These are phyloP conservation scores for Zygaena filipendulae DNA, from an alignment of 2,888 invertebrate species.

Conservation along the genomic window DNA sequence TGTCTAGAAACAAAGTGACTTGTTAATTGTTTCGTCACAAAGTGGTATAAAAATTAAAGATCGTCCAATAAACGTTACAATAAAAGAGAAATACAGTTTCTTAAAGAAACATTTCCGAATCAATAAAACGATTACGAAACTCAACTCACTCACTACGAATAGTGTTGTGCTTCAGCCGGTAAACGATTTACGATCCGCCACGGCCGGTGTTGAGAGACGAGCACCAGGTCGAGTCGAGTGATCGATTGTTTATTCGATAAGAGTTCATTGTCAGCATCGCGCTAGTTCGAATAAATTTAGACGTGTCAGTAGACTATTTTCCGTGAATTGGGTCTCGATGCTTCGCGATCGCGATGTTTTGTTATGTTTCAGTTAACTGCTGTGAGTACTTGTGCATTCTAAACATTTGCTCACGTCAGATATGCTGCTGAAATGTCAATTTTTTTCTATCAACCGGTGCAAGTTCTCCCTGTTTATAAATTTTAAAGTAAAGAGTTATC, in stretches of 20 bases:
- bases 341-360: conserved; percentile 25
- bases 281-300: conserved; percentile 53
- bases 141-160: conserved; percentile 38
- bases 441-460: too few species aligned
- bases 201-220: conserved; percentile 43
- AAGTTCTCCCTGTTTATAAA: too few species aligned
- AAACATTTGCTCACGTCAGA: too few species aligned
- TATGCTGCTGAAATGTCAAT: too few species aligned
- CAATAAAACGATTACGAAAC: conserved; percentile 44
- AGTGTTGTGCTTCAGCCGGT: conserved; percentile 38
- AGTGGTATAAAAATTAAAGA: too few species aligned
- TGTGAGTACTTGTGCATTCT: too few species aligned
- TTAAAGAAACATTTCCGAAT: conserved; percentile 41
- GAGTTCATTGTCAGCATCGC: conserved; percentile 62
- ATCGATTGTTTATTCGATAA: conserved; percentile 54
- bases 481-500: too few species aligned
- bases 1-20: too few species aligned
- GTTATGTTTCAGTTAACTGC: conserved; percentile 18
- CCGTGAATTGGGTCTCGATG: conserved; percentile 31
- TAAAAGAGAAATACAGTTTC: too few species aligned
- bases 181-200: conserved; percentile 53
- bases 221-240: conserved; percentile 53
- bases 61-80: too few species aligned
- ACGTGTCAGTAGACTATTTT: conserved; percentile 38
- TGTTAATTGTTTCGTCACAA: too few species aligned